Evolutionary conservation across 2,113 vertebrate genomes (phyloP).

Genomic region (Procapra przewalskii): DNA sequence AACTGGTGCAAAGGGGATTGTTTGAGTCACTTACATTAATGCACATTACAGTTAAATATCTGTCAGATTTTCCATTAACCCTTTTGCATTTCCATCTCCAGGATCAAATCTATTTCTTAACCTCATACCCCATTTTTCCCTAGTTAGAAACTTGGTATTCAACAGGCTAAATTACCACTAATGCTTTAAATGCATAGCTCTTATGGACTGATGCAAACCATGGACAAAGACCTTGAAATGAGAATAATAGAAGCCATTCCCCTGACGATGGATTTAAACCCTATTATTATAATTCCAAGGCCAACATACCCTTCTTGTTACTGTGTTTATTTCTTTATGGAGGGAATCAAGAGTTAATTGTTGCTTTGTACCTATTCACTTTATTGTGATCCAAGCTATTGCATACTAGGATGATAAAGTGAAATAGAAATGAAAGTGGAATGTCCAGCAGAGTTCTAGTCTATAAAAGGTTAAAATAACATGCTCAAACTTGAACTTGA

Average conservation of each 20-base stretch:
- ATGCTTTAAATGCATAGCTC: slow-evolving; percentile 16
- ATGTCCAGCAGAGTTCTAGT: slow-evolving; percentile 58
- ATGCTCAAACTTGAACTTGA: slow-evolving; percentile 74
- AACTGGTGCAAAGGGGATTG: slow-evolving; percentile 33
- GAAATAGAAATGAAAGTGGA: neutral
- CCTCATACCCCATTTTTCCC: neutral
- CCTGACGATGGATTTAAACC: neutral
- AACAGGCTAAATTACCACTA: slow-evolving; percentile 50
- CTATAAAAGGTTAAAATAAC: slow-evolving; percentile 75
- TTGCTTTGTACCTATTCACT: slow-evolving; percentile 2
- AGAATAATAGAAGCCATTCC: slow-evolving; percentile 18
- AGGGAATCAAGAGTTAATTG: slow-evolving; percentile 16
- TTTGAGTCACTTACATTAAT: slow-evolving; percentile 47
- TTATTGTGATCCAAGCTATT: neutral
- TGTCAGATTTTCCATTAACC: slow-evolving; percentile 66
- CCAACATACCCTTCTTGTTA: neutral
- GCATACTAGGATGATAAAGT: neutral
- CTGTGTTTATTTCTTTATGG: slow-evolving; percentile 1
- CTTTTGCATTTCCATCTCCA: slow-evolving; percentile 22
- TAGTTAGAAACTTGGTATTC: slow-evolving; percentile 50
- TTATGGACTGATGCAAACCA: neutral
- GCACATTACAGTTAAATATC: slow-evolving; percentile 50
- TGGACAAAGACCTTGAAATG: slow-evolving; percentile 15
- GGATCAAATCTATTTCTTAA: slow-evolving; percentile 58
- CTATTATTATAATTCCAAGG: neutral